Base-by-base conservation (phyloP, 2,888 invertebrate species). In the Oscheius sp. region DNA sequence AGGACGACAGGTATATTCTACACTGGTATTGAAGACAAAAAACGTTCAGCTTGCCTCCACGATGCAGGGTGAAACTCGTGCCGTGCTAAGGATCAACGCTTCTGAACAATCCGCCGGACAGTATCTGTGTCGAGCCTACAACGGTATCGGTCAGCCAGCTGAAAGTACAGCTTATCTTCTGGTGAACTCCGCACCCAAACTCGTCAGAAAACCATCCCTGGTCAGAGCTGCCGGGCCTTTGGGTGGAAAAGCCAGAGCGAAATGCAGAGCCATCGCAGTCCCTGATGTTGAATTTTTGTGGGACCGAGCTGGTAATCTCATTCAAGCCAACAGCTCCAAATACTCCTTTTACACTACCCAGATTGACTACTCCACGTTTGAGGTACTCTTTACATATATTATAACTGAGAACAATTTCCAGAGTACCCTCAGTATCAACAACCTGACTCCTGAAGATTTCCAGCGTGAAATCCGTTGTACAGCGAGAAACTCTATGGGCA, bases 201-300 rank as follows among this genome's bases (percentile, higher is more conserved):
- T 87, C 48, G 37, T 83, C 0, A 78, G 78, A n/a, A 65, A 76
- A 21, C 81, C 83, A 29, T 77, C 78, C 0, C 75, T 78, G 29
- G 70, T 79, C 11, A 79, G 84, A 73, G 84, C 87, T 7, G 87
- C 87, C 32, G 87, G 84, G 13, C 74, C 82, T 5, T 51, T 87
- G 5, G 81, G 84, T 32, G 81, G 82, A 32, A 62, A 63, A 21
- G 80, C 79, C 2, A 70, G 77, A 32, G 77, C 83, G 0, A 74
- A 82, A 21, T 88, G 88, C 65, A 77, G 82, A 53, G 88, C 82
- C 2, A 75, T 79, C 11, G 87, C 85, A 0, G 87, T 88, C 7
- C 88, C 88, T 2, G 82, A 79, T 60, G 86, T 83, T 3, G 82
- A 85, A 11, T 87, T 88, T 72, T 66, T 76, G 1, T 88, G 88